Percentiles rank a stretch among this genome's conserved stretches.
These are phyloP conservation scores for Sepioteuthis lessoniana DNA, from an alignment of 2,888 invertebrate species.

Conservation along the genomic window DNA sequence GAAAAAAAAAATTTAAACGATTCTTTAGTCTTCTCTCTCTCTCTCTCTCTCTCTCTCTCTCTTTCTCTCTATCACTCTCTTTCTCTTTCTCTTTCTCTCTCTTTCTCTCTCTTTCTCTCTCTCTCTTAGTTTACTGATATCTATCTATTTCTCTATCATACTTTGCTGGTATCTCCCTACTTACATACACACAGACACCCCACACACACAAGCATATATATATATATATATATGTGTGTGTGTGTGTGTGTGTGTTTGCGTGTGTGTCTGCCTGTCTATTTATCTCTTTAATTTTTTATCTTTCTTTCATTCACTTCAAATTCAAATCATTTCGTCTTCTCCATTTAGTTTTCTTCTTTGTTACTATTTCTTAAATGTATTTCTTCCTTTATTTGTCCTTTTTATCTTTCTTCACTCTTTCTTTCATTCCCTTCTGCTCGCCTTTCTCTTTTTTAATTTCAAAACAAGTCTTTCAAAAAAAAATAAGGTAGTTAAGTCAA, in stretches of 20 bases:
- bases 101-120: too few species aligned
- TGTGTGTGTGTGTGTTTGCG: neutral
- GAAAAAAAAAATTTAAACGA: too few species aligned
- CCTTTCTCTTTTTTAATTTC: neutral
- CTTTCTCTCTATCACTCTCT: too few species aligned
- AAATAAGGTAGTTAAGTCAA: neutral
- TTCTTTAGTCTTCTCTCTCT: too few species aligned
- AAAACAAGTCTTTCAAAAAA: too few species aligned
- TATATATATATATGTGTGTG: neutral
- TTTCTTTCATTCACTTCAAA: too few species aligned
- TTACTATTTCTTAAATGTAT: neutral
- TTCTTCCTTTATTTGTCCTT: neutral
- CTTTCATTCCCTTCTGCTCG: neutral
- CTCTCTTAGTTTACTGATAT: too few species aligned
- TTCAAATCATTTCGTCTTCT: too few species aligned
- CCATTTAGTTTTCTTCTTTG: neutral
- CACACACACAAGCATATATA: neutral
- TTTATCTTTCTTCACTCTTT: neutral
- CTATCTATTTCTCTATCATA: too few species aligned
- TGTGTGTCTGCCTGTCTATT: neutral
- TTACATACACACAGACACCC: neutral
- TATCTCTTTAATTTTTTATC: neutral
- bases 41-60: too few species aligned
- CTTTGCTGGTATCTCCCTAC: too few species aligned
- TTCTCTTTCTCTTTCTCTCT: too few species aligned